Conservation (phyloP, 23 tunicate genomes). For the Corella eumyota region DNA sequence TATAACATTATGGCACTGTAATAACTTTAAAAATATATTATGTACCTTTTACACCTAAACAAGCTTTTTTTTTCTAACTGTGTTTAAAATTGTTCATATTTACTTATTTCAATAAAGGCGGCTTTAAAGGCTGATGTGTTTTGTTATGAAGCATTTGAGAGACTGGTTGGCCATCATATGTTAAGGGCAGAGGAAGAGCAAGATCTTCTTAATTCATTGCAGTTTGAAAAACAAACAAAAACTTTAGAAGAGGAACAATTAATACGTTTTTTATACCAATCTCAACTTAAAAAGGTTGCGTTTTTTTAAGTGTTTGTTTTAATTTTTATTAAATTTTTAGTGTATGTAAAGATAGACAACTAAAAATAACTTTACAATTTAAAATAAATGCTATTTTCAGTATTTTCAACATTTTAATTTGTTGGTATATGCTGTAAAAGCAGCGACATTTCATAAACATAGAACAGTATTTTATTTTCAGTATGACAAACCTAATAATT, state of each 20-base stretch:
- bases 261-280: slow-evolving; percentile 42
- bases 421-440: too few species aligned
- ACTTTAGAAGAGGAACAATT: slow-evolving; percentile 40
- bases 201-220: slow-evolving; percentile 53
- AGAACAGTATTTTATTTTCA: too few species aligned
- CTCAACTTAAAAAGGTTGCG: slow-evolving; percentile 58
- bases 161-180: slow-evolving; percentile 63
- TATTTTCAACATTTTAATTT: too few species aligned
- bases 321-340: background rate
- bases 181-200: slow-evolving; percentile 65
- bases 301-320: background rate
- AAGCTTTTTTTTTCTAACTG: too few species aligned
- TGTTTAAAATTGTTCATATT: too few species aligned
- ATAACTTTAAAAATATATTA: too few species aligned
- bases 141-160: slow-evolving; percentile 76
- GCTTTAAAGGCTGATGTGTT: slow-evolving; percentile 68
- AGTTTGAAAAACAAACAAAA: slow-evolving; percentile 40
- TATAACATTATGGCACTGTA: too few species aligned
- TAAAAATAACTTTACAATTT: too few species aligned
- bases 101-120: slow-evolving; percentile 12
- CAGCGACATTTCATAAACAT: too few species aligned
- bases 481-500: slow-evolving; percentile 74
- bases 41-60: too few species aligned
- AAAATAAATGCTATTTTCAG: too few species aligned
- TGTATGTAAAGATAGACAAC: too few species aligned